Evolutionary conservation across 2,888 invertebrate genomes (phyloP), one percentile per base, ranked within the genome.

Genomic region (Drosophila fungiperda): DNA sequence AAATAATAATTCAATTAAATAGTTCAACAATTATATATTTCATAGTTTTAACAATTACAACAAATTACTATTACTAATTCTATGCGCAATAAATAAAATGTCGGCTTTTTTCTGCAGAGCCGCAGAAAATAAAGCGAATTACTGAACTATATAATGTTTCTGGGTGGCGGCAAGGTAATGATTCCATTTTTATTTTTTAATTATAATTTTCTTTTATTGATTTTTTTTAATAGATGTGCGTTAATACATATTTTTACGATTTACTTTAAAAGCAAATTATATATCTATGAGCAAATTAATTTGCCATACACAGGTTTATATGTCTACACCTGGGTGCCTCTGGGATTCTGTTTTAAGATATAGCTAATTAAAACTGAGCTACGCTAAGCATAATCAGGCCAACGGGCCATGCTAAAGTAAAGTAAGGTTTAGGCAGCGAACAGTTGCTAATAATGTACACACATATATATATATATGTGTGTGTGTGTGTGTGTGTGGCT

Each of bases 1-100:
- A 78, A 75, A 80, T 70, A 70, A 78, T 75, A 86, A 76, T 76
- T 82, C 76, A 86, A 80, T 74, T 82, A 88, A 88, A 87, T 89
- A 73, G 87, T 86, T 88, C 80, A 82, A 80, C 82, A 88, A 89
- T 78, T 83, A 86, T 82, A 87, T 78, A 78, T 64, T 78, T 78
- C 69, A 84, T 83, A 88, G 82, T 72, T 82, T 84, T 88, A 86
- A 82, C 73, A 88, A 88, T 83, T 83, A 76, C 76, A 76, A 85
- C 83, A 78, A 83, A 78, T 83, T 83, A 85, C 72, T 67, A 68
- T 83, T 83, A 83, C 82, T 84, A 85, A 88, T 78, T 88, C 78
- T 76, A 87, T 80, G 78, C 86, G 85, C 86, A 88, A 86, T 86
- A 86, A 85, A 85, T 76, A 85, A 87, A 76, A 53, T 53, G 64